Percentiles rank a stretch among this genome's conserved stretches.
These are phyloP conservation scores for Luehdorfia chinensis DNA, from an alignment of 1,140 invertebrate genomes.

Conservation along the genomic window DNA sequence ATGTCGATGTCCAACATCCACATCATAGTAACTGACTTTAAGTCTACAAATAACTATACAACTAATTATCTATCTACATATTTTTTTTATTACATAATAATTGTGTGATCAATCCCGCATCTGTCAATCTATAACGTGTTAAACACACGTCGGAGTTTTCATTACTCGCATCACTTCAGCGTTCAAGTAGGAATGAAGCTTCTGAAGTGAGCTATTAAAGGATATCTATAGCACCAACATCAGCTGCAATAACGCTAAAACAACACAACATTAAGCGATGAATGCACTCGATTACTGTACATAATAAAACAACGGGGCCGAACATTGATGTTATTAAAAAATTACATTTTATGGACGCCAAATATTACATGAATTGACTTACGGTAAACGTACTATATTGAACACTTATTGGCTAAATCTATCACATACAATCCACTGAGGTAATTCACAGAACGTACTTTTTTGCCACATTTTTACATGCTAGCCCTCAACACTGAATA, in stretches of 20 bases:
- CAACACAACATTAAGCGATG: neutral
- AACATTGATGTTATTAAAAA: conserved; percentile 28
- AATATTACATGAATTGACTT: conserved; percentile 70
- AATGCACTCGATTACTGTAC: neutral
- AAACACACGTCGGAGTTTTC: no score
- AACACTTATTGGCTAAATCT: conserved; percentile 75
- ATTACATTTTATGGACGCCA: conserved; percentile 54
- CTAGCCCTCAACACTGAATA: conserved; percentile 28
- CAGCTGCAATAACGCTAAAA: conserved; percentile 57
- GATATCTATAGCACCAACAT: conserved; percentile 70
- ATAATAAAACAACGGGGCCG: conserved; percentile 21
- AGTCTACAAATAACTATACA: conserved; percentile 41
- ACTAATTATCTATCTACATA: conserved; percentile 50
- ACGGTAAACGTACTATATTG: conserved; percentile 66
- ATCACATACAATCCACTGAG: conserved; percentile 73
- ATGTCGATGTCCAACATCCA: conserved; percentile 48
- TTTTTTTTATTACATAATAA: conserved; percentile 34
- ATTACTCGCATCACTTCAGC: neutral
- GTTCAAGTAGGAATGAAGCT: neutral
- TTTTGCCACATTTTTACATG: conserved; percentile 33
- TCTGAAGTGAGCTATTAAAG: conserved; percentile 47
- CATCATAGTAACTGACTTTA: conserved; percentile 45
- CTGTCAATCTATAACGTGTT: neutral
- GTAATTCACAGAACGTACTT: conserved; percentile 65
- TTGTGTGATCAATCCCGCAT: conserved; percentile 25